Conservation (phyloP, 2,113 vertebrate species). For the Colinus virginianus region DNA sequence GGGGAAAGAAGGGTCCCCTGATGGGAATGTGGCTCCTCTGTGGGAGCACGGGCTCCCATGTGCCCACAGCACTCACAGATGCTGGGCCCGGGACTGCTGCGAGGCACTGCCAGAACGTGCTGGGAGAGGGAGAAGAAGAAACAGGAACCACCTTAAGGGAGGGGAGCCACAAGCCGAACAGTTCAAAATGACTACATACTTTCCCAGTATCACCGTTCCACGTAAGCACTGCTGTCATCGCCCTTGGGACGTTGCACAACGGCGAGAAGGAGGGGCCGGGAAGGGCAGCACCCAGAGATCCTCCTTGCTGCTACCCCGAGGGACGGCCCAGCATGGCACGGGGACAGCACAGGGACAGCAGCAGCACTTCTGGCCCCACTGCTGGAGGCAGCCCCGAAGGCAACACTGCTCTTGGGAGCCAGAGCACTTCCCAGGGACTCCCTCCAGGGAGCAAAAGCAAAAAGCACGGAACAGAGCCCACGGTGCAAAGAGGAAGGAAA, state of each 20-base stretch:
- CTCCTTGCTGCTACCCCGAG: not conserved
- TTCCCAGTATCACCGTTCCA: conserved; percentile 68
- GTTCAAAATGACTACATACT: conserved; percentile 69
- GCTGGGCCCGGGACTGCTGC: accelerated
- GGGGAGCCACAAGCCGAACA: conserved; percentile 46
- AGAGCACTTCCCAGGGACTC: not conserved
- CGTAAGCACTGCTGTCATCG: conserved; percentile 65
- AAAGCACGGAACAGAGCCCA: conserved; percentile 27
- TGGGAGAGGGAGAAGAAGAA: not conserved
- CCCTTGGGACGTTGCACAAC: conserved; percentile 69
- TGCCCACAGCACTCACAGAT: not conserved
- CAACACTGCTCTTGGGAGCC: not conserved
- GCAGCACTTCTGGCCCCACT: not conserved
- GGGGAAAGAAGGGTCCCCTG: not conserved
- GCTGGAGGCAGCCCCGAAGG: not conserved
- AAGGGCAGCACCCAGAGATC: not conserved
- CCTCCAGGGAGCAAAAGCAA: conserved; percentile 40
- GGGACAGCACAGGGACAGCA: not conserved
- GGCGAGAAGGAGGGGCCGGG: conserved; percentile 53
- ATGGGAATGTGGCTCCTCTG: not conserved
- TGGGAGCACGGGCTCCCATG: accelerated
- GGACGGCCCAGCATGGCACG: not conserved
- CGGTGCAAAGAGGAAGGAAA: not conserved
- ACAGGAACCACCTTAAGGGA: conserved; percentile 69
- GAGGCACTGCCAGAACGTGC: accelerated